Evolutionary conservation across 2,113 vertebrate species (phyloP), one percentile per base, ranked within the genome.

Genomic region (Rhabdornis inornatus): DNA sequence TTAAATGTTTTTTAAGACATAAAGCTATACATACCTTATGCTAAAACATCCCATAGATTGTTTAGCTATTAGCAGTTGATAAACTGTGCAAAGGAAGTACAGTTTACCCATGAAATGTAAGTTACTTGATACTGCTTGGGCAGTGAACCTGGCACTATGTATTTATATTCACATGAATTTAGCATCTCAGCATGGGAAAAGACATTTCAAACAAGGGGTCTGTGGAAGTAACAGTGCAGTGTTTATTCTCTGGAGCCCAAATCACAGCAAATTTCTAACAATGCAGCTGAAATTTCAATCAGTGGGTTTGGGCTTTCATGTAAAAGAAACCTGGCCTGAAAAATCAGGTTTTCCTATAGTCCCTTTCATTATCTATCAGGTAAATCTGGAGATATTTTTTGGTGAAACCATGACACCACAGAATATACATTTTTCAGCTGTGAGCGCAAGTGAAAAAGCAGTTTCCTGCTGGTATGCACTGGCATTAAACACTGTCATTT

Each of bases 231-330:
- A 92, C 91, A 97, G 80, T 80, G 61, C n/a, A 78, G 42, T 37
- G 69, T 94, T 97, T 97, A 90, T 83, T 90, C 85, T 83, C 49
- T 71, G 64, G 76, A 90, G 90, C 72, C 89, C 11, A 21, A 94
- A 95, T 94, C 91, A 93, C 77, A 90, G 55, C 33, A 97, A 63
- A 93, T 97, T 66, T 96, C 84, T 80, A 95, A 89, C 93, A 90
- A 94, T 90, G 88, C 79, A 94, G 90, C 79, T 96, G 90, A 95
- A 92, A 94, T 93, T 93, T 94, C 93, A 85, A 66, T 85, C 75
- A 71, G n/a, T 70, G 87, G 10, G 20, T 72, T 81, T 88, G 81
- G 47, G 56, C 75, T 95, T 97, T 92, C 87, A 81, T 33, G 33
- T 90, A 72, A 83, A 96, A 91, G 82, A 78, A 96, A 95, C 71